Percentiles rank a stretch among this genome's conserved stretches.
These are phyloP conservation scores for Podarcis muralis DNA, from an alignment of 2,113 vertebrate species.

Conservation along the genomic window DNA sequence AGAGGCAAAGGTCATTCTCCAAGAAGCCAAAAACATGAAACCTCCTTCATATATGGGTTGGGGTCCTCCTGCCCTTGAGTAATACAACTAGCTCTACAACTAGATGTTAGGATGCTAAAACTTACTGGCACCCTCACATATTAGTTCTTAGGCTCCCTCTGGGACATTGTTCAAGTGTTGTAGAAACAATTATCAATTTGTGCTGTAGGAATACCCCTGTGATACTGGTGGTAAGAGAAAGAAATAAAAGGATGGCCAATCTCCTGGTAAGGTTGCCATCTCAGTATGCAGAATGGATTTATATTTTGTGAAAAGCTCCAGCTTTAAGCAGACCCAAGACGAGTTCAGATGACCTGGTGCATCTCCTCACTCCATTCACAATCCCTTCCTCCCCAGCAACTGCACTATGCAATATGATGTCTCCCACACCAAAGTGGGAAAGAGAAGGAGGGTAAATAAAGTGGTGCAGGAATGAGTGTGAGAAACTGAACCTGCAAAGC, in stretches of 20 bases:
- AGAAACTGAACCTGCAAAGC: background rate
- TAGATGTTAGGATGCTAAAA: background rate
- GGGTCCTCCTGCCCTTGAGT: background rate
- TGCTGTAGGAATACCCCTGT: background rate
- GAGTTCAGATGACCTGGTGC: background rate
- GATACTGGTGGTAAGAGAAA: background rate
- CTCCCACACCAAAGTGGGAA: background rate
- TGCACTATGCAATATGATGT: background rate
- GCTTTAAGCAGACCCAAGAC: background rate
- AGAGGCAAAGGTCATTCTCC: background rate
- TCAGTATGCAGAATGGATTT: background rate
- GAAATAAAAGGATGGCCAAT: background rate
- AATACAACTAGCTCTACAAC: background rate
- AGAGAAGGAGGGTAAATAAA: background rate
- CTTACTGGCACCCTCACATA: background rate
- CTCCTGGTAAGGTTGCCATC: background rate
- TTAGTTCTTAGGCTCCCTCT: no score
- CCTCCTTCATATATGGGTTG: background rate
- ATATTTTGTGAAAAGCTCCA: background rate
- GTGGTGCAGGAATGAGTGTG: background rate
- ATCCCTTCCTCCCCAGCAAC: background rate
- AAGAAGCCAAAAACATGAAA: conserved; percentile 7
- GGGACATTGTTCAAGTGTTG: no score
- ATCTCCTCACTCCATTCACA: no score
- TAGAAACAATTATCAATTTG: background rate